Percentiles rank a stretch among this genome's conserved stretches.
Conservation (phyloP, 1,140 invertebrate genomes). For the Plutomurus gul region DNA sequence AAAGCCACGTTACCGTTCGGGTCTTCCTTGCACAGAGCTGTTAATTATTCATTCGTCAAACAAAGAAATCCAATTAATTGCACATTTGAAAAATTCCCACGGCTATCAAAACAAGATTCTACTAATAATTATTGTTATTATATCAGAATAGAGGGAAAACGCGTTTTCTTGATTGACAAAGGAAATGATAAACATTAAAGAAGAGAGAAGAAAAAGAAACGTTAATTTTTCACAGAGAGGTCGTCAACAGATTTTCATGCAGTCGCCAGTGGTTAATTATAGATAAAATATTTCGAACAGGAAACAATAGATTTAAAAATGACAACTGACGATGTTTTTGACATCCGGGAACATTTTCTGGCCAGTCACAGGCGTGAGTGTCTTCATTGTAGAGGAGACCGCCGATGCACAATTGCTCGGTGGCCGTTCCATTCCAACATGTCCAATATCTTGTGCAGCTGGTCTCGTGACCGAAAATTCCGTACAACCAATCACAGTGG, state of each 20-base stretch:
- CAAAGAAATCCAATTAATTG: background rate
- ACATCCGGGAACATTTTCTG: constrained; percentile 87
- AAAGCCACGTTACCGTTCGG: constrained; percentile 75
- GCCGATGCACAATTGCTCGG: constrained; percentile 89
- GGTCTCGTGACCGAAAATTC: constrained; percentile 90
- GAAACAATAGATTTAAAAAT: background rate
- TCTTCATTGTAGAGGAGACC: constrained; percentile 88
- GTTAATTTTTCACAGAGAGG: no score
- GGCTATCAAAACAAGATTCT: no score
- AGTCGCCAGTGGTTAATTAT: no score
- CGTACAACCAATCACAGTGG: constrained; percentile 90
- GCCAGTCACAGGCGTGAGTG: constrained; percentile 89
- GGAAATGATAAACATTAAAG: background rate
- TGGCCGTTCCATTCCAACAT: constrained; percentile 90
- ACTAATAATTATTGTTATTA: no score
- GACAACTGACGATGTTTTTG: constrained; percentile 86
- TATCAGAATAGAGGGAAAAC: no score
- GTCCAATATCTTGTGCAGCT: constrained; percentile 92
- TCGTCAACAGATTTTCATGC: no score
- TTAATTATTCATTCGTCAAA: no score
- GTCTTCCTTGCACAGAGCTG: constrained; percentile 87
- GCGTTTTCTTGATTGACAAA: no score
- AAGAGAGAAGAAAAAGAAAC: background rate
- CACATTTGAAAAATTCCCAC: background rate
- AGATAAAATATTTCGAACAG: background rate